These are phyloP conservation scores for Oceanodroma leucorhoa DNA, from an alignment of 2,797 vertebrate genomes.

Conservation along the genomic window DNA sequence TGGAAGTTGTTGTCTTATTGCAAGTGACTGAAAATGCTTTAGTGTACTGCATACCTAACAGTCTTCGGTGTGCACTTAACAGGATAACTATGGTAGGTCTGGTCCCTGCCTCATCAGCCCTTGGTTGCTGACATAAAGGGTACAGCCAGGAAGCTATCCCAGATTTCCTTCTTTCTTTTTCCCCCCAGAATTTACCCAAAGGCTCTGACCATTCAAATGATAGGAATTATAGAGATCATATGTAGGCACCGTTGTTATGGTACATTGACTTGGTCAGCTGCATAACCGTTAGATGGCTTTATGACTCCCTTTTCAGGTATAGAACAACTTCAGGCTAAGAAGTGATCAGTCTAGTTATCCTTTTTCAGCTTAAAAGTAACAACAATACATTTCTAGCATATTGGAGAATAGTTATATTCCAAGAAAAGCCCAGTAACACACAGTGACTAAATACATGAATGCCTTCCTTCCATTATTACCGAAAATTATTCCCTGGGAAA, in stretches of 20 bases:
- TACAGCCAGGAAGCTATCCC: background rate
- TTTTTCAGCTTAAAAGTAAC: background rate
- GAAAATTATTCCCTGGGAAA: conserved; percentile 34
- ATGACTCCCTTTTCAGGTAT: background rate
- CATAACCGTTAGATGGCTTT: background rate
- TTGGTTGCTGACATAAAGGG: background rate
- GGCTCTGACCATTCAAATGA: background rate
- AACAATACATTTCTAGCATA: background rate
- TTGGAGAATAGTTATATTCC: background rate
- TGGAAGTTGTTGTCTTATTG: background rate
- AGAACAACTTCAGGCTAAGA: background rate
- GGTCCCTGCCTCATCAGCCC: background rate
- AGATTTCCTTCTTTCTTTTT: background rate
- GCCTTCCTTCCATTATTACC: background rate
- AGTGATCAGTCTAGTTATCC: background rate
- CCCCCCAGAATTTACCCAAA: background rate
- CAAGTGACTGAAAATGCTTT: background rate
- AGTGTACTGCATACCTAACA: background rate
- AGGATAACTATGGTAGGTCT: background rate
- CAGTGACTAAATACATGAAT: background rate
- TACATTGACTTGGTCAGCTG: background rate
- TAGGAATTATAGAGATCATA: background rate
- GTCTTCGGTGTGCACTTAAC: background rate
- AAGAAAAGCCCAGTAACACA: background rate
- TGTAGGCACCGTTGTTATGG: background rate